A percentile compares a stretch with the other conserved stretches of the same genome.
These are phyloP conservation scores for Caenorhabditis briggsae DNA, from an alignment of 1,140 invertebrate genomes.

Conservation along the genomic window DNA sequence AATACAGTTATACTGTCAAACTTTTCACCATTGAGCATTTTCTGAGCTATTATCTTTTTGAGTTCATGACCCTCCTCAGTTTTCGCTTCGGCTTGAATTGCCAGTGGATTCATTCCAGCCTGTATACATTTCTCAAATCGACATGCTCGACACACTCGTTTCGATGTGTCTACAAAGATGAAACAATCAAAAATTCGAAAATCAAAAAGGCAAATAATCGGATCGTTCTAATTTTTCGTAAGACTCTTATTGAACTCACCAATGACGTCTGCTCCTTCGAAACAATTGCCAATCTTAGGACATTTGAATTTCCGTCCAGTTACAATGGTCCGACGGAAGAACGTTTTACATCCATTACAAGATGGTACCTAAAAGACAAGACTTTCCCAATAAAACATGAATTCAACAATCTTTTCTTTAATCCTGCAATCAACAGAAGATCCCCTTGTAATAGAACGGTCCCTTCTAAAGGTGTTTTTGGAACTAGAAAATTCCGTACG, in stretches of 20 bases:
- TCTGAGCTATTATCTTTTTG: background rate
- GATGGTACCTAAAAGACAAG: constrained; percentile 5
- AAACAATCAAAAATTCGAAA: constrained; percentile 1
- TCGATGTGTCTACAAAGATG: constrained; percentile 6
- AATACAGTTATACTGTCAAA: constrained; percentile 7
- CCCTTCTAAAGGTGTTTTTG: too few species aligned
- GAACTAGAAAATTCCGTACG: too few species aligned
- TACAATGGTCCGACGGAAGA: constrained; percentile 5
- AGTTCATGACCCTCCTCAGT: background rate
- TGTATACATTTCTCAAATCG: constrained; percentile 4
- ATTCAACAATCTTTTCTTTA: too few species aligned
- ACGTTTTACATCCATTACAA: constrained; percentile 7
- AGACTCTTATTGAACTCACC: constrained; percentile 26
- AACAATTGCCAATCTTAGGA: background rate
- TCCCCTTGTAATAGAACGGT: too few species aligned
- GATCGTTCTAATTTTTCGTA: background rate
- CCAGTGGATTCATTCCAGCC: constrained; percentile 14
- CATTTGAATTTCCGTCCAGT: constrained; percentile 21
- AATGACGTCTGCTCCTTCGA: background rate
- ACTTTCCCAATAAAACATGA: too few species aligned
- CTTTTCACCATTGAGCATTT: background rate
- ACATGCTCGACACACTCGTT: background rate
- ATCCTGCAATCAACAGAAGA: too few species aligned
- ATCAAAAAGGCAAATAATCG: constrained; percentile 31
- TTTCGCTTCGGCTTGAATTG: constrained; percentile 18